Conservation (phyloP, 2,797 vertebrate genomes). For the Poeciliopsis gracilis region DNA sequence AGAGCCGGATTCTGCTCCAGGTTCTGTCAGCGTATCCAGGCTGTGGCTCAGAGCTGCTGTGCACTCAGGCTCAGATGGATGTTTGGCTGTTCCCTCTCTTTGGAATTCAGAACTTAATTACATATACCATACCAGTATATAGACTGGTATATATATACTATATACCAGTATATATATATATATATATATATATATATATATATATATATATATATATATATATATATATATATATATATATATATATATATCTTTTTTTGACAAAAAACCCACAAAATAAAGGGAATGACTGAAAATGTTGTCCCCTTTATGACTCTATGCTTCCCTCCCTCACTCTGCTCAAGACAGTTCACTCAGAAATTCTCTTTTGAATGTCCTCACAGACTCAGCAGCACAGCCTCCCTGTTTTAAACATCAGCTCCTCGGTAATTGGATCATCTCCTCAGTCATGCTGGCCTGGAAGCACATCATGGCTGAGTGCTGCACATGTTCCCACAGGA, state of each 20-base stretch:
- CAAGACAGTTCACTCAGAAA: constrained; percentile 37
- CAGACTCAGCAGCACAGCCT: constrained; percentile 49
- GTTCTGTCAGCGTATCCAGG: not conserved
- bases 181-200: too few relatives aligned
- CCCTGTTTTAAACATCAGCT: constrained; percentile 59
- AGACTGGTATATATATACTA: too few relatives aligned
- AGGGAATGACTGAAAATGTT: constrained; percentile 42
- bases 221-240: too few relatives aligned
- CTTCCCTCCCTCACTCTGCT: not conserved
- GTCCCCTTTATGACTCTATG: not conserved
- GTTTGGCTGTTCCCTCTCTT: not conserved
- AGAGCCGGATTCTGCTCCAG: not conserved
- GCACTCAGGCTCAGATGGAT: not conserved
- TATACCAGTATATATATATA: too few relatives aligned
- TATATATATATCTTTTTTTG: not conserved
- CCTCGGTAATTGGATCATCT: constrained; percentile 74
- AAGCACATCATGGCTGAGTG: not conserved
- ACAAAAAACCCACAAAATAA: constrained; percentile 26
- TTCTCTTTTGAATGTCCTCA: constrained; percentile 51
- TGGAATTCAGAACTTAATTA: not conserved
- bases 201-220: too few relatives aligned
- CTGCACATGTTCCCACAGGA: not conserved
- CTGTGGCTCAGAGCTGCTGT: not conserved
- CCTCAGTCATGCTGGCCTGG: not conserved
- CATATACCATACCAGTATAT: too few relatives aligned